phyloP scores from a whole-genome alignment of 2,888 invertebrate genomes.

The Megastigmus dorsalis region DNA sequence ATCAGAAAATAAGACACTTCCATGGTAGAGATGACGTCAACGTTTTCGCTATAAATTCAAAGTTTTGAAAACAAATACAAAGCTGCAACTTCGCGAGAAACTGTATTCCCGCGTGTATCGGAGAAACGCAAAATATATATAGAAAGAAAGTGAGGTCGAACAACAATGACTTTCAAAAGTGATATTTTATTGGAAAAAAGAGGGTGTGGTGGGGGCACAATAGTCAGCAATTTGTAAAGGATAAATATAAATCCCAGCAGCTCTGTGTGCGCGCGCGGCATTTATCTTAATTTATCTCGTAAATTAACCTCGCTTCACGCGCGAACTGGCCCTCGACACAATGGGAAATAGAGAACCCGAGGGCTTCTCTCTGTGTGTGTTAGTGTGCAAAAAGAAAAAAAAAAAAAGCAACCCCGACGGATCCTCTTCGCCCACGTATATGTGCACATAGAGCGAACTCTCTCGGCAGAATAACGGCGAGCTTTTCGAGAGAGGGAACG shows the following conservation, averaged over 20 bases:
- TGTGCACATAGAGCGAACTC: neutral
- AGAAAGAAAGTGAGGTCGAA: neutral
- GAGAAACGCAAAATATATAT: too few relatives aligned
- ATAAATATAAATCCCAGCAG: constrained; percentile 44
- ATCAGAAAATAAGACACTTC: too few relatives aligned
- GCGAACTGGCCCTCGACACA: constrained; percentile 24
- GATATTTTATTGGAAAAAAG: constrained; percentile 9
- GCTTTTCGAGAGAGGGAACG: neutral
- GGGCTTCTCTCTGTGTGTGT: neutral
- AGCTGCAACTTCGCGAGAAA: too few relatives aligned
- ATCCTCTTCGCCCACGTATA: neutral
- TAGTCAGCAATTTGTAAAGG: constrained; percentile 42
- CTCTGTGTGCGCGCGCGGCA: neutral
- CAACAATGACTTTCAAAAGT: constrained; percentile 32
- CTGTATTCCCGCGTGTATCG: too few relatives aligned
- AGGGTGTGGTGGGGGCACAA: too few relatives aligned
- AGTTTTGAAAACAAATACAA: too few relatives aligned
- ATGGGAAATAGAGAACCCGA: too few relatives aligned
- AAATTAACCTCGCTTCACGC: constrained; percentile 43
- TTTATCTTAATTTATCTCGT: constrained; percentile 48
- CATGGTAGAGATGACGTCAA: too few relatives aligned
- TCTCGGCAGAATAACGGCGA: too few relatives aligned
- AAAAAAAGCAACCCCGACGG: constrained; percentile 4
- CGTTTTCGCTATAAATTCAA: too few relatives aligned
- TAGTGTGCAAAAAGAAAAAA: neutral